Percentiles rank a stretch among this genome's conserved stretches.
phyloP scores from a whole-genome alignment of 2,797 vertebrate genomes.

The Lithobates sylvaticus region DNA sequence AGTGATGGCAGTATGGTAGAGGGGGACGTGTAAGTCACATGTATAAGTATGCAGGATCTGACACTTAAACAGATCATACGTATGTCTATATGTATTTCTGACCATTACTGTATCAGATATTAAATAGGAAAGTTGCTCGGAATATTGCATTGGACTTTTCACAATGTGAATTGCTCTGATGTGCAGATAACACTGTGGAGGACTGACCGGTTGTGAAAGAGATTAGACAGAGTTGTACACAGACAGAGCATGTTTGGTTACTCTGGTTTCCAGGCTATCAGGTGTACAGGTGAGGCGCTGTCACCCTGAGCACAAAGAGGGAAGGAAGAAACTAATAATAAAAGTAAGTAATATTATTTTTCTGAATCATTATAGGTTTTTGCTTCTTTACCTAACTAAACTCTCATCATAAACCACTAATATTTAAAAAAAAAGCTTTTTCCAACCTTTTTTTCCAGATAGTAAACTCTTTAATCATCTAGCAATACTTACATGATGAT shows the following conservation, averaged over 20 bases:
- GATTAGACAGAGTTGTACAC: conserved; percentile 1
- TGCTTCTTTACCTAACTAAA: neutral
- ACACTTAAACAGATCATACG: neutral
- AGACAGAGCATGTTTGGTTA: conserved; percentile 31
- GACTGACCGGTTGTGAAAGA: conserved; percentile 10
- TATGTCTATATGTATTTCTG: neutral
- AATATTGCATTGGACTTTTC: neutral
- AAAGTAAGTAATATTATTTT: neutral
- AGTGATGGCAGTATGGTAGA: conserved; percentile 14
- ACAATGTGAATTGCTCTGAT: neutral
- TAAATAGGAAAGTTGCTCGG: neutral
- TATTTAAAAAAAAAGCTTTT: no score
- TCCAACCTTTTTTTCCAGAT: no score
- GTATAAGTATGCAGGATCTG: neutral
- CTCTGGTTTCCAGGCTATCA: conserved; percentile 56
- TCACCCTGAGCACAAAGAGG: neutral
- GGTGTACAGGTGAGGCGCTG: neutral
- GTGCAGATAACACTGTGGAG: neutral
- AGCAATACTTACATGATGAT: neutral
- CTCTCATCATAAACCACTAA: no score
- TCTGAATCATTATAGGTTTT: neutral
- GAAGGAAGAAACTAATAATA: neutral
- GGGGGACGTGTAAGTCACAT: neutral
- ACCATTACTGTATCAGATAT: neutral
- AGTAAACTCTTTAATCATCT: no score